Conservation (phyloP, 37 sponge, comb jelly and placozoan genomes). For the Eunapius fragilis region DNA sequence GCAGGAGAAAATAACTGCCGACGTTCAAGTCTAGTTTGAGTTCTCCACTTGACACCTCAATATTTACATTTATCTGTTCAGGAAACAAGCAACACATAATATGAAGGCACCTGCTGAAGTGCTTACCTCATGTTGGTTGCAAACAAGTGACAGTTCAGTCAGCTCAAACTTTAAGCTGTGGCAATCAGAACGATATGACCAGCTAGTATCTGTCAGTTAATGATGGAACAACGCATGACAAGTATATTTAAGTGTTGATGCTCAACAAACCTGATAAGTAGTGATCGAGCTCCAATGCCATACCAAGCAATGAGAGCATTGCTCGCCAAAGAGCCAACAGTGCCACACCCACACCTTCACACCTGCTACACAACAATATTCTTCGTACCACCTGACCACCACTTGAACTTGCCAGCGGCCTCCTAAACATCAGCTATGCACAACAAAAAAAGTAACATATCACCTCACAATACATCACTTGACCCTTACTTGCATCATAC, state of each 20-base stretch:
- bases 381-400: not conserved
- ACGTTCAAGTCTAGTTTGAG: not conserved
- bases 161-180: not conserved
- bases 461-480: not conserved
- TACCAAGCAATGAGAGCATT: constrained; percentile 6
- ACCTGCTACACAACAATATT: not conserved
- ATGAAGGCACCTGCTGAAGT: no score
- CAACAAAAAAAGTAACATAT: no score
- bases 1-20: not conserved
- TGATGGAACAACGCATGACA: not conserved
- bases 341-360: constrained; percentile 22
- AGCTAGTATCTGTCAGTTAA: not conserved
- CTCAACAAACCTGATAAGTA: constrained; percentile 31
- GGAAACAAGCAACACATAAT: not conserved
- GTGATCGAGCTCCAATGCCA: constrained; percentile 39
- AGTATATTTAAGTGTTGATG: not conserved
- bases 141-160: not conserved
- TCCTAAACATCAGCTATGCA: not conserved
- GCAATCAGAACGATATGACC: not conserved
- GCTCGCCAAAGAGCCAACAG: constrained; percentile 38
- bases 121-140: constrained; percentile 8
- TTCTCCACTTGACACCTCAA: not conserved
- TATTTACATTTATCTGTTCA: not conserved
- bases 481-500: no score
- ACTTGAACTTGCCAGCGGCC: not conserved